These are phyloP conservation scores for Periphyllus acericola DNA, from an alignment of 2,888 invertebrate species.

Conservation along the genomic window DNA sequence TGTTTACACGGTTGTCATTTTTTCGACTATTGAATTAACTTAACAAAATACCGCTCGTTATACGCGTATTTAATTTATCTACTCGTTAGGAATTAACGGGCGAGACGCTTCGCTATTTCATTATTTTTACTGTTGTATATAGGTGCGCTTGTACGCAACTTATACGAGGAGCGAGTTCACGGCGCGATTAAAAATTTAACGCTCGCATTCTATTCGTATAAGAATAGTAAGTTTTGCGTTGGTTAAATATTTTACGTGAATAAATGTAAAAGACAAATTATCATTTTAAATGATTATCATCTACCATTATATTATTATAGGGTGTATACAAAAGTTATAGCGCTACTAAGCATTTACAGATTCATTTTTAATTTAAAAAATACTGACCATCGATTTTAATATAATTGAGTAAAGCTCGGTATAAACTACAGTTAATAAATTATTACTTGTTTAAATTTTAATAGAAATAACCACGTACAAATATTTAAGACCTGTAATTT, in stretches of 20 bases:
- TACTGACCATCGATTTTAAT: too few species aligned
- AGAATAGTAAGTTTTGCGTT: neutral
- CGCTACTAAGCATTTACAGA: too few species aligned
- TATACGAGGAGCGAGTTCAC: neutral
- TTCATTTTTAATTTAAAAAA: too few species aligned
- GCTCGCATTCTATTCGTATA: neutral
- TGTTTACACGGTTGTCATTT: neutral
- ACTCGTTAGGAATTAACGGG: neutral
- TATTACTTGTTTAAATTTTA: too few species aligned
- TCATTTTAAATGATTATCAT: too few species aligned
- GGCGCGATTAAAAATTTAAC: neutral
- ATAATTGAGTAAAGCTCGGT: too few species aligned
- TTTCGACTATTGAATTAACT: conserved; percentile 15
- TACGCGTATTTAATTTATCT: neutral
- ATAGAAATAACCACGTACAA: too few species aligned
- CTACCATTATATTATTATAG: too few species aligned
- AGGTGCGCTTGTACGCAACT: neutral
- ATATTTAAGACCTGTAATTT: neutral
- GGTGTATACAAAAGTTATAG: too few species aligned
- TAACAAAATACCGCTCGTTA: conserved; percentile 15
- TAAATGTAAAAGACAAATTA: too few species aligned
- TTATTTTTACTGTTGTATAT: neutral
- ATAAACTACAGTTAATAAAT: too few species aligned
- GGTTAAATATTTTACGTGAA: too few species aligned
- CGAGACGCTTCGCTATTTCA: neutral